phyloP scores from a whole-genome alignment of 2,113 vertebrate species.

The Romanogobio albipinnatus region DNA sequence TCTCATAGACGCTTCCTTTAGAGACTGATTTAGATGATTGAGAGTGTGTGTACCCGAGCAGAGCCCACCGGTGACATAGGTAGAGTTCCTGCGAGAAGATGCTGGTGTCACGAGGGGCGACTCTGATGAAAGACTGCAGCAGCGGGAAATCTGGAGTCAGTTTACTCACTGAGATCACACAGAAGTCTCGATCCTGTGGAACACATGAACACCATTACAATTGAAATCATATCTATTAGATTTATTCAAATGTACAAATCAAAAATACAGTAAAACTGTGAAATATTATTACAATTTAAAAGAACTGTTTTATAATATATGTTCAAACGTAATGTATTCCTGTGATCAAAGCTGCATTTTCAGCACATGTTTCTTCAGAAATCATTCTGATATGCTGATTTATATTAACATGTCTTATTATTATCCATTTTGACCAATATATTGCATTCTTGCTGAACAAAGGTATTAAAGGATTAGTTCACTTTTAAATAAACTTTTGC shows the following conservation, averaged over 20 bases:
- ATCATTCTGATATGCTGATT: neutral
- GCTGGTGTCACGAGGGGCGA: constrained; percentile 66
- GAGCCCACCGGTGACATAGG: constrained; percentile 76
- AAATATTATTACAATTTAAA: neutral
- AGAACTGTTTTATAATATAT: neutral
- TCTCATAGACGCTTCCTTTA: neutral
- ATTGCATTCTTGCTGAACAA: neutral
- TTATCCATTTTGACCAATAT: neutral
- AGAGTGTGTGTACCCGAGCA: constrained; percentile 77
- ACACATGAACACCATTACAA: neutral
- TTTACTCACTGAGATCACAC: constrained; percentile 80
- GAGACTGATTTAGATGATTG: neutral
- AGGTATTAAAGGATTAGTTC: no score
- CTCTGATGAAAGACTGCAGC: constrained; percentile 81
- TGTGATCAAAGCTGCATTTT: neutral
- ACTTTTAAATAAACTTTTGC: no score
- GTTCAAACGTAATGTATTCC: neutral
- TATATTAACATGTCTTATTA: neutral
- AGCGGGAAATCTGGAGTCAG: constrained; percentile 78
- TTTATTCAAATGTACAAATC: neutral
- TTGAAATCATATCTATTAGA: neutral
- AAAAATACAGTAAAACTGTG: neutral
- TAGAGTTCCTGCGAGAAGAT: constrained; percentile 79
- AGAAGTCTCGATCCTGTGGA: constrained; percentile 82
- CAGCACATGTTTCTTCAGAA: neutral